Evolutionary conservation across 2,888 invertebrate species (phyloP).

Genomic region (Netelia inedita): DNA sequence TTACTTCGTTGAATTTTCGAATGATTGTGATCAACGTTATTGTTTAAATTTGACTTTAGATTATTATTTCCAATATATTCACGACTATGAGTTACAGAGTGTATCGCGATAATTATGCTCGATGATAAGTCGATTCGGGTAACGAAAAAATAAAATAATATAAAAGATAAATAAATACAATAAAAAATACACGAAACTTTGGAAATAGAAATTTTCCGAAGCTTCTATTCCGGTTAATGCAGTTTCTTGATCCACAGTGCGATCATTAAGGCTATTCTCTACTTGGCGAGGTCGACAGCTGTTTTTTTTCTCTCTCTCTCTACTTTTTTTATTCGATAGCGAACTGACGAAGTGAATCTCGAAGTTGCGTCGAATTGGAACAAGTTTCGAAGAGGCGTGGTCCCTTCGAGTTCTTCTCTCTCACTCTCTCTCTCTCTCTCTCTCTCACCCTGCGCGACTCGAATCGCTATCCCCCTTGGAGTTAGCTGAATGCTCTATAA

Average conservation of each 20-base stretch:
- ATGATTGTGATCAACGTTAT: too few relatives aligned
- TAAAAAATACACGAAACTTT: not conserved
- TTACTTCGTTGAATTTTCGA: too few relatives aligned
- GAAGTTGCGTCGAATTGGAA: conserved; percentile 53
- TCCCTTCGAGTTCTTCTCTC: conserved; percentile 38
- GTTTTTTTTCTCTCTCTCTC: conserved; percentile 15
- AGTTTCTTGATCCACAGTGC: conserved; percentile 24
- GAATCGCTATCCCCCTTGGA: conserved; percentile 10
- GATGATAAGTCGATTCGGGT: too few relatives aligned
- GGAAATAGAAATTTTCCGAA: not conserved
- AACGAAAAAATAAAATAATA: too few relatives aligned
- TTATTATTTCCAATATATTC: too few relatives aligned
- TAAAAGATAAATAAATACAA: too few relatives aligned
- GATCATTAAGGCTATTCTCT: conserved; percentile 57
- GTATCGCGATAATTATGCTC: too few relatives aligned
- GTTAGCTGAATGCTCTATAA: conserved; percentile 48
- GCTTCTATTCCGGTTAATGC: conserved; percentile 8
- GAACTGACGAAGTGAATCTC: conserved; percentile 52
- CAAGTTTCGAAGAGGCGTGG: conserved; percentile 63
- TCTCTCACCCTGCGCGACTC: conserved; percentile 1
- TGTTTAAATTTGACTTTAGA: too few relatives aligned
- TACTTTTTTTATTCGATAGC: conserved; percentile 31
- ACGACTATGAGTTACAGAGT: too few relatives aligned
- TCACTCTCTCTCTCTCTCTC: not conserved
- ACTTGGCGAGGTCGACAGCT: conserved; percentile 12